These are phyloP conservation scores for Drosophila prostipennis DNA, from an alignment of 2,888 invertebrate species.

Conservation along the genomic window DNA sequence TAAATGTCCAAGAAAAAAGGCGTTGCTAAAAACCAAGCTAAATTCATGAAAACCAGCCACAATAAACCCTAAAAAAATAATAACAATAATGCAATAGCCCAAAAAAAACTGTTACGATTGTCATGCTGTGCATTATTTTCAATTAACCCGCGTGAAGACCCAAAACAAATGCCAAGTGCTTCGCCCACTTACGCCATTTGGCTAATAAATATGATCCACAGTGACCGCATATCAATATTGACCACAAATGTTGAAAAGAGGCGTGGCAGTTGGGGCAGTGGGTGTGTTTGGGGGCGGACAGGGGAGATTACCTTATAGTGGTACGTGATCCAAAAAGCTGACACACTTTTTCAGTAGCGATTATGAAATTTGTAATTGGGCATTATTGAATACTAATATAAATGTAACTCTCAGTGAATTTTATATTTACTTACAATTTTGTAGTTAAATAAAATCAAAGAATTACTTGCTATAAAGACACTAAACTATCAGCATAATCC, in stretches of 20 bases:
- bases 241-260: slow-evolving; percentile 28
- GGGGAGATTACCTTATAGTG: neutral
- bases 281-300: slow-evolving; percentile 5
- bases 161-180: slow-evolving; percentile 28
- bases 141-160: slow-evolving; percentile 29
- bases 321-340: slow-evolving; percentile 3
- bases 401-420: neutral
- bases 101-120: slow-evolving; percentile 34
- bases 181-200: slow-evolving; percentile 32
- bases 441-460: neutral
- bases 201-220: slow-evolving; percentile 39
- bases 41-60: slow-evolving; percentile 34
- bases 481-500: too few species aligned
- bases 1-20: slow-evolving; percentile 21
- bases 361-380: slow-evolving; percentile 2
- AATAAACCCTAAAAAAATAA: slow-evolving; percentile 31
- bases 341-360: slow-evolving; percentile 17
- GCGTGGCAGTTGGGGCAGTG: slow-evolving; percentile 2
- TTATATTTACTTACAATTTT: neutral
- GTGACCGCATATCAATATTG: slow-evolving; percentile 62
- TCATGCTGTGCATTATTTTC: slow-evolving; percentile 31
- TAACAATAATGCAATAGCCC: slow-evolving; percentile 30
- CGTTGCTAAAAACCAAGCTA: slow-evolving; percentile 18
- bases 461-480: too few species aligned
- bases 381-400: slow-evolving; percentile 25